Evolutionary conservation across 2,113 vertebrate genomes (phyloP).

Genomic region (Aphelocoma coerulescens): DNA sequence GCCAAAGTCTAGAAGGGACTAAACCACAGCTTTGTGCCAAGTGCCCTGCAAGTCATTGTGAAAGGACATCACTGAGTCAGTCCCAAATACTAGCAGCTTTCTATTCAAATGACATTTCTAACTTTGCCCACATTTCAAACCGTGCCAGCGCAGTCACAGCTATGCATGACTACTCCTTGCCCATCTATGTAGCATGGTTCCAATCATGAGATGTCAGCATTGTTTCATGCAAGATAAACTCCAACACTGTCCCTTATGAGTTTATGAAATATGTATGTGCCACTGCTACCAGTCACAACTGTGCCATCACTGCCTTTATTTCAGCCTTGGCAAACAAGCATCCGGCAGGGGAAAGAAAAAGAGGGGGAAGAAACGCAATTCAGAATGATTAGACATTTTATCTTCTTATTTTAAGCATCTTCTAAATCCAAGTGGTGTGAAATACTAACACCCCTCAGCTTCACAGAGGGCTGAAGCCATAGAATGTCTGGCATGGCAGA

Average conservation of each 20-base stretch:
- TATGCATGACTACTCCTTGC: neutral
- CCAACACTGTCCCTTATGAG: neutral
- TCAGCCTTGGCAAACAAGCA: neutral
- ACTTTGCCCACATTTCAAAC: neutral
- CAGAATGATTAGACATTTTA: neutral
- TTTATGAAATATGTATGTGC: neutral
- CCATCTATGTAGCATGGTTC: neutral
- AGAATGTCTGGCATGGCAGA: fast-evolving
- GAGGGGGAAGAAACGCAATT: neutral
- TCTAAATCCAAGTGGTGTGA: neutral
- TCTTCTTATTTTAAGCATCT: neutral
- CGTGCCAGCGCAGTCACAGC: neutral
- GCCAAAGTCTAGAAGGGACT: neutral
- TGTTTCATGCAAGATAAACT: neutral
- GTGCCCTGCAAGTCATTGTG: fast-evolving
- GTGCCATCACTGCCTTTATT: neutral
- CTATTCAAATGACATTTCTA: neutral
- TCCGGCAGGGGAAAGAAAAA: neutral
- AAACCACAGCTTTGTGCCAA: neutral
- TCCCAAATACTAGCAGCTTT: neutral
- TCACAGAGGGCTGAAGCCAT: neutral
- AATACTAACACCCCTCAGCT: neutral
- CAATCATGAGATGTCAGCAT: neutral
- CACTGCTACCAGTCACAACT: neutral
- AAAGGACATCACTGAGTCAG: neutral